A percentile compares a stretch with the other conserved stretches of the same genome.
Evolutionary conservation across 92 coral and sea anemone species (phyloP).

Genomic region (Zoanthus sansibaricus): DNA sequence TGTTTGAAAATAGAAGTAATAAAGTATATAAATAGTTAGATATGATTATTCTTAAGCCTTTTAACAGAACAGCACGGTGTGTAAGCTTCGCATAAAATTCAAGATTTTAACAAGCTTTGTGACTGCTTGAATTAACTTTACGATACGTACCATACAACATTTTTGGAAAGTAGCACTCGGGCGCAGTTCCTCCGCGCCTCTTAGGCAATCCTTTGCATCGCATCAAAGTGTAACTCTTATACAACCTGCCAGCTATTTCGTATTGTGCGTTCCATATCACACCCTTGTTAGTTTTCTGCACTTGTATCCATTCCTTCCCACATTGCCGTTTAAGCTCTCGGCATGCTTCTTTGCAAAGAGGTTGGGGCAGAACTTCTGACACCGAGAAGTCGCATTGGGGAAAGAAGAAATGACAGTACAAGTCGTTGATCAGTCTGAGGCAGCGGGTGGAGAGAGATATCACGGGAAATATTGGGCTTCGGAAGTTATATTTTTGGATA

Average conservation of each 20-base stretch:
- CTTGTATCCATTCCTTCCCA: slow-evolving; percentile 61
- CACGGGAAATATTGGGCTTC: slow-evolving; percentile 35
- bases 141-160: slow-evolving; percentile 21
- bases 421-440: slow-evolving; percentile 58
- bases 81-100: too few species aligned
- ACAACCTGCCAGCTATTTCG: slow-evolving; percentile 36
- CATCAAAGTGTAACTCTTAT: slow-evolving; percentile 69
- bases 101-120: too few species aligned
- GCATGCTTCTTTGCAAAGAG: slow-evolving; percentile 84
- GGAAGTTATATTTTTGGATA: slow-evolving; percentile 23
- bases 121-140: too few species aligned
- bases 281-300: slow-evolving; percentile 51
- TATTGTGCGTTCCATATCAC: slow-evolving; percentile 70
- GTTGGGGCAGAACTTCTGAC: slow-evolving; percentile 72
- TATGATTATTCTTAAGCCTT: too few species aligned
- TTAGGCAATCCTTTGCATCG: slow-evolving; percentile 70
- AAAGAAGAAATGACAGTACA: slow-evolving; percentile 73
- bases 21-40: too few species aligned
- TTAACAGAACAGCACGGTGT: too few species aligned
- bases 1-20: too few species aligned
- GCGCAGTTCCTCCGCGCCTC: slow-evolving; percentile 64
- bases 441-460: slow-evolving; percentile 40
- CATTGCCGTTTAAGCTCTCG: slow-evolving; percentile 66
- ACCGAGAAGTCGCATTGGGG: slow-evolving; percentile 80
- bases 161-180: slow-evolving; percentile 76